Percentiles rank a stretch among this genome's conserved stretches.
Evolutionary conservation across 2,113 vertebrate species (phyloP).

Genomic region (Microtus montanus): DNA sequence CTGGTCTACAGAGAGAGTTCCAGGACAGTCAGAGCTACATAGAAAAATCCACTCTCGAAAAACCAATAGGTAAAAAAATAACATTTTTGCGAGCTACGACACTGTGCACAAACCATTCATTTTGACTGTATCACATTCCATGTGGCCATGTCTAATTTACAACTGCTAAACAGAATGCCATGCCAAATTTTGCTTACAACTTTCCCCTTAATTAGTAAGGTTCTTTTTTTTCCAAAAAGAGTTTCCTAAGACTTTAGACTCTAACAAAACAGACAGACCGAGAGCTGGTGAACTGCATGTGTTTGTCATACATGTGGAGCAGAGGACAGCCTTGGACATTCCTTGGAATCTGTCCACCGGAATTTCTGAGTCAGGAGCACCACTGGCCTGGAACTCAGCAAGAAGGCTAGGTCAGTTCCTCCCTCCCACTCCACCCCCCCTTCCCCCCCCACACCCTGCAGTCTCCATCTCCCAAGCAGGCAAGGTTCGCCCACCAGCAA

Average conservation of each 20-base stretch:
- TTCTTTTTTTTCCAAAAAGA: background rate
- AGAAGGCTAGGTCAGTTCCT: background rate
- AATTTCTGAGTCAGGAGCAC: background rate
- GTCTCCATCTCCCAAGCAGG: background rate
- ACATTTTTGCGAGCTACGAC: slow-evolving; percentile 11
- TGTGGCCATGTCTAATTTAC: slow-evolving; percentile 21
- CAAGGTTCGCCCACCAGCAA: background rate
- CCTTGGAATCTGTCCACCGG: background rate
- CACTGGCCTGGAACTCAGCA: background rate
- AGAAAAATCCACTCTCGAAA: background rate
- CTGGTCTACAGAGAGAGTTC: background rate
- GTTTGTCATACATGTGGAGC: background rate
- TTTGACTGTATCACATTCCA: slow-evolving; percentile 45
- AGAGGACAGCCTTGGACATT: background rate
- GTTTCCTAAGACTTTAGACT: slow-evolving; percentile 30
- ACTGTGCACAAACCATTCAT: background rate
- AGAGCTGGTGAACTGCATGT: background rate
- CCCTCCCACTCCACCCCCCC: background rate
- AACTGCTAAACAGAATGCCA: background rate
- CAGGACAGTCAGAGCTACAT: background rate
- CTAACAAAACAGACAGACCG: background rate
- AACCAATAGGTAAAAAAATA: background rate
- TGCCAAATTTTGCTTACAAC: background rate
- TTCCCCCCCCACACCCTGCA: accelerated
- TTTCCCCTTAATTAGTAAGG: background rate